Evolutionary conservation across 1,140 invertebrate species (phyloP).

Genomic region (Streblospio benedicti): DNA sequence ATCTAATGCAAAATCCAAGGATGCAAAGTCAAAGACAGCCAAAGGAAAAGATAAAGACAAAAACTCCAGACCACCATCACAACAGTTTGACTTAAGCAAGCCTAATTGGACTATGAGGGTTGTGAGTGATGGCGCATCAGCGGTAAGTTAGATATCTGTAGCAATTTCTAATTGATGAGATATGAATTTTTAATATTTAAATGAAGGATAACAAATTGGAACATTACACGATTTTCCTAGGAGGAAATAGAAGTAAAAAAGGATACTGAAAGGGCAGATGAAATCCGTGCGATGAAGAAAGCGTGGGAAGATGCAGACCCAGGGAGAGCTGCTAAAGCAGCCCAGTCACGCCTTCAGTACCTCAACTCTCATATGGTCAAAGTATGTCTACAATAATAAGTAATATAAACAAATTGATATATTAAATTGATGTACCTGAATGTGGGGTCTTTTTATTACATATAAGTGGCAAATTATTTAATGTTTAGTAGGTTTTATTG

Average conservation of each 20-base stretch:
- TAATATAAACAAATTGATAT: no score
- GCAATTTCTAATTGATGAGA: background rate
- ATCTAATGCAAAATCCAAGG: conserved; percentile 26
- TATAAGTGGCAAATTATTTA: no score
- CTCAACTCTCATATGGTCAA: conserved; percentile 39
- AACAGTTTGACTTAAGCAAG: conserved; percentile 42
- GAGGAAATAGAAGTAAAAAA: conserved; percentile 46
- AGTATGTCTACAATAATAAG: conserved; percentile 4
- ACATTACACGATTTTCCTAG: no score
- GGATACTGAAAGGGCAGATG: conserved; percentile 44
- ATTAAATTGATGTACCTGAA: no score
- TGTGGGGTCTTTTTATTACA: no score
- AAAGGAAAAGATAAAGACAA: conserved; percentile 23
- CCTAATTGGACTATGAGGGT: conserved; percentile 41
- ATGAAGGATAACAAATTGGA: no score
- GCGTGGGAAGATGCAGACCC: conserved; percentile 46
- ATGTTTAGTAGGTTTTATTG: no score
- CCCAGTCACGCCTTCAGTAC: conserved; percentile 41
- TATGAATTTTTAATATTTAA: no score
- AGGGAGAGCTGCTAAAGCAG: conserved; percentile 42
- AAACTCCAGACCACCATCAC: conserved; percentile 35
- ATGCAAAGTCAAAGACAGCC: conserved; percentile 29
- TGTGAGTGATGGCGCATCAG: conserved; percentile 36
- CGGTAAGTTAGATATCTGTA: conserved; percentile 25
- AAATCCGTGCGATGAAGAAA: conserved; percentile 44